Conservation (phyloP, 2,113 vertebrate genomes). For the Forbesichthys papilliferus region DNA sequence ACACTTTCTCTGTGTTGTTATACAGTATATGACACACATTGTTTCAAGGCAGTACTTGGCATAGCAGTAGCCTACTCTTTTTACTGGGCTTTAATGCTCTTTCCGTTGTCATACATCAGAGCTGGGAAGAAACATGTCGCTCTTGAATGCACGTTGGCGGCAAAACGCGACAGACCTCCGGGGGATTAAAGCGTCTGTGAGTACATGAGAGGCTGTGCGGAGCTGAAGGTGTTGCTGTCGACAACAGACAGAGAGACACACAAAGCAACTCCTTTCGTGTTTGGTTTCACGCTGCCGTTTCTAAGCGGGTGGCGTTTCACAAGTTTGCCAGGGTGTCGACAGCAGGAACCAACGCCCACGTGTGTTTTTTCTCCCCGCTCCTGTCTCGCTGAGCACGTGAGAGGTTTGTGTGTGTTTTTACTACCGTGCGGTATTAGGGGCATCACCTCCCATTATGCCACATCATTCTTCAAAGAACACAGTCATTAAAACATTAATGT, state of each 20-base stretch:
- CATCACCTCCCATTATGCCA: slow-evolving; percentile 6
- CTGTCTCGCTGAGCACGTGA: not conserved
- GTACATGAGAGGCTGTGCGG: not conserved
- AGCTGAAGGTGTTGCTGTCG: not conserved
- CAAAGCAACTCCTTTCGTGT: slow-evolving; percentile 21
- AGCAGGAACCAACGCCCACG: not conserved
- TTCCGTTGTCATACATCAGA: not conserved
- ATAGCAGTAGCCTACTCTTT: not conserved
- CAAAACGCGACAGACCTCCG: not conserved
- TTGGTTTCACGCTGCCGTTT: slow-evolving; percentile 37
- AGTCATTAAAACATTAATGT: slow-evolving; percentile 42
- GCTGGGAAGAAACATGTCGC: slow-evolving; percentile 4
- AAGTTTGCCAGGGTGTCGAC: not conserved
- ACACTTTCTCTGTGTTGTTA: no score
- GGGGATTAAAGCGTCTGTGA: not conserved
- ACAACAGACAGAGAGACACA: slow-evolving; percentile 15
- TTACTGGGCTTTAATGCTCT: slow-evolving; percentile 5
- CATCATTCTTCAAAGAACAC: slow-evolving; percentile 37
- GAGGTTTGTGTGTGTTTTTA: slow-evolving; percentile 6
- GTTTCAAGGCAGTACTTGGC: not conserved
- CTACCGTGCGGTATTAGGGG: not conserved
- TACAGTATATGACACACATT: no score
- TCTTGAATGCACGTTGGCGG: not conserved
- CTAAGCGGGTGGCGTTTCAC: not conserved
- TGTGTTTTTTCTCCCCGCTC: not conserved